Base-by-base conservation (phyloP, 2,888 invertebrate species). In the Apomyelois bistriatella region DNA sequence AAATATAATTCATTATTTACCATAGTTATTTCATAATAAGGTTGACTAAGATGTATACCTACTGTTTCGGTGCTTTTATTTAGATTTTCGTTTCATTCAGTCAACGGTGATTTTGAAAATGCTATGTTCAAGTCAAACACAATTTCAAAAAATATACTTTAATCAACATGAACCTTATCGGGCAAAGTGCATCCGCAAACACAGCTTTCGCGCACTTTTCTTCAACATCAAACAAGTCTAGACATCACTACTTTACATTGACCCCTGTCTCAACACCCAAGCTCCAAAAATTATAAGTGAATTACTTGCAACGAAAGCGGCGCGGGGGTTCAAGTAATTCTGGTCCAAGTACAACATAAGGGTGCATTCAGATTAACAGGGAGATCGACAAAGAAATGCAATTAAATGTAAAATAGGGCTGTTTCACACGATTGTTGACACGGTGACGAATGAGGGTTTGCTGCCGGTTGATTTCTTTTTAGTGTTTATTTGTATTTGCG, bases 391-490 rank as follows among this genome's bases (percentile, higher is more conserved):
- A 88, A 90, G 88, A 88, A 89, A 90, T 88, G 89, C 87, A 90
- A 90, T 90, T 90, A 89, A 88, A 90, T 90, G 87, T 87, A 88
- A 88, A 90, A 85, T 86, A 82, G 88, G 88, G 79, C 71, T 79
- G 78, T 77, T 85, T 81, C 85, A 85, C 87, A 86, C 85, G 82
- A 79, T 60, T 85, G 85, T 86, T 88, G 86, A 88, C 87, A 78
- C 64, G 77, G 85, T 83, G 85, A 84, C 88, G 83, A 85, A 86
- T 83, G 68, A 79, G 77, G 79, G 63, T 76, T 75, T 74, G 77
- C 73, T 78, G 75, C 72, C 74, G 70, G 67, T 69, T 69, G 62
- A 68, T 70, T 76, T 68, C 61, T 71, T 71, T 72, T 68, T 65
- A 69, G 65, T 64, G 69, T 65, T 72, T 76, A 76, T 66, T 62